These are phyloP conservation scores for Podarcis siculus DNA, from an alignment of 2,797 vertebrate species.

Conservation along the genomic window DNA sequence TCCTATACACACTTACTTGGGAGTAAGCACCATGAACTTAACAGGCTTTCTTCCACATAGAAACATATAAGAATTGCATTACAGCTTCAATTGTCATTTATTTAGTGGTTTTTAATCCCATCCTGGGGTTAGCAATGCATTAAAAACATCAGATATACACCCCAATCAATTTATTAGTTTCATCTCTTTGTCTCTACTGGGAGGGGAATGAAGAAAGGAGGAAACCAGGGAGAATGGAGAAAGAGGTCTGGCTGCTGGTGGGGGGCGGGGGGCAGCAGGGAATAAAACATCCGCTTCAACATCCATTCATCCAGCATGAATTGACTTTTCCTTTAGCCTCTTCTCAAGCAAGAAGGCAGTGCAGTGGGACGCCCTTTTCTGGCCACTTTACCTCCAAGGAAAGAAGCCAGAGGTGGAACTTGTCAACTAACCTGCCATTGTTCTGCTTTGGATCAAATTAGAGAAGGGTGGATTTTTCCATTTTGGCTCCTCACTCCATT, in stretches of 20 bases:
- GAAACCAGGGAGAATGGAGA: background rate
- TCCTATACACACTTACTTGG: background rate
- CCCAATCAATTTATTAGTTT: background rate
- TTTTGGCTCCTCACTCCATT: too few species aligned
- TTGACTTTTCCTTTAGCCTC: too few species aligned
- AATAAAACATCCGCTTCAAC: too few species aligned
- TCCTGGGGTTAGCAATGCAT: background rate
- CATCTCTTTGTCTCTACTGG: background rate
- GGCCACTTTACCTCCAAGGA: too few species aligned
- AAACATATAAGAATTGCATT: constrained; percentile 37
- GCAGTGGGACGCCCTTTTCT: too few species aligned
- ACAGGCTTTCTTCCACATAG: background rate
- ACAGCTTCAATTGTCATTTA: constrained; percentile 65
- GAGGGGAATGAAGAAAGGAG: background rate
- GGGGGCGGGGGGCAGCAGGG: too few species aligned
- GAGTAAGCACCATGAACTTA: background rate
- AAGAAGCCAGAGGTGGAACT: too few species aligned
- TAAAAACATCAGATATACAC: background rate
- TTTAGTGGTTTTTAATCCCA: background rate
- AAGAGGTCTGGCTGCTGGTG: background rate
- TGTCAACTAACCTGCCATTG: too few species aligned
- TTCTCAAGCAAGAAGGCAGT: too few species aligned
- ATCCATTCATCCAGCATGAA: too few species aligned
- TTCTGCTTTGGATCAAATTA: too few species aligned
- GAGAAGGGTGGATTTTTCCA: too few species aligned